These are phyloP conservation scores for Dendrophyllia cribrosa DNA, from an alignment of 64 coral and sea anemone genomes.

Conservation along the genomic window DNA sequence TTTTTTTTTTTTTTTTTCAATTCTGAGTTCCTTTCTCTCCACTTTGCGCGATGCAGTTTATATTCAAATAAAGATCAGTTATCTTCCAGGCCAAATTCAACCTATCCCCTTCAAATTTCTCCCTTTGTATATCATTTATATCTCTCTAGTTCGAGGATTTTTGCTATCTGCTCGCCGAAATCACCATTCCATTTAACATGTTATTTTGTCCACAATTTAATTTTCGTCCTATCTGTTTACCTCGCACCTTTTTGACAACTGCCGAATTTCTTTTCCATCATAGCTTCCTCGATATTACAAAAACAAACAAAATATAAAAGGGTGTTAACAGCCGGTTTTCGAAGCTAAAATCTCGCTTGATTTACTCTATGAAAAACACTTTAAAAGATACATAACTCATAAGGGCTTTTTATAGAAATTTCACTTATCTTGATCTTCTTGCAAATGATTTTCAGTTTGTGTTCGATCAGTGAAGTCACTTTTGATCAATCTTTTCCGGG, in stretches of 20 bases:
- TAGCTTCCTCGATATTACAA: not conserved
- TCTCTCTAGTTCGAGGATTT: not conserved
- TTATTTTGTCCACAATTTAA: not conserved
- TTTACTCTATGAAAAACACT: not conserved
- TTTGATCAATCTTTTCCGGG: not conserved
- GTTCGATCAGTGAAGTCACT: not conserved
- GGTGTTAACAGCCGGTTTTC: not conserved
- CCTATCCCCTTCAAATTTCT: not conserved
- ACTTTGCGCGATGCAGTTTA: too few species aligned
- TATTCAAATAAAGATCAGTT: too few species aligned
- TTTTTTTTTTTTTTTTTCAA: too few species aligned
- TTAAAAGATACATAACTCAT: too few species aligned
- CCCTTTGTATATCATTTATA: not conserved
- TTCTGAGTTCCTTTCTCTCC: too few species aligned
- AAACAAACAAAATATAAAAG: slow-evolving; percentile 31
- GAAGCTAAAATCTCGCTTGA: not conserved
- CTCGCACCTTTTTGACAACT: slow-evolving; percentile 35
- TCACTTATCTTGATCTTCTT: not conserved
- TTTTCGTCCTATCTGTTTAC: not conserved
- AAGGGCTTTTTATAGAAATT: too few species aligned
- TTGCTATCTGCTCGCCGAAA: not conserved
- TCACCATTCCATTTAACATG: not conserved
- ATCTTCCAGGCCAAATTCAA: not conserved
- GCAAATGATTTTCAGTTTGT: slow-evolving; percentile 5
- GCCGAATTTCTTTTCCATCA: not conserved